Base-by-base conservation (phyloP, 2,888 invertebrate genomes). In the Callinectes sapidus region DNA sequence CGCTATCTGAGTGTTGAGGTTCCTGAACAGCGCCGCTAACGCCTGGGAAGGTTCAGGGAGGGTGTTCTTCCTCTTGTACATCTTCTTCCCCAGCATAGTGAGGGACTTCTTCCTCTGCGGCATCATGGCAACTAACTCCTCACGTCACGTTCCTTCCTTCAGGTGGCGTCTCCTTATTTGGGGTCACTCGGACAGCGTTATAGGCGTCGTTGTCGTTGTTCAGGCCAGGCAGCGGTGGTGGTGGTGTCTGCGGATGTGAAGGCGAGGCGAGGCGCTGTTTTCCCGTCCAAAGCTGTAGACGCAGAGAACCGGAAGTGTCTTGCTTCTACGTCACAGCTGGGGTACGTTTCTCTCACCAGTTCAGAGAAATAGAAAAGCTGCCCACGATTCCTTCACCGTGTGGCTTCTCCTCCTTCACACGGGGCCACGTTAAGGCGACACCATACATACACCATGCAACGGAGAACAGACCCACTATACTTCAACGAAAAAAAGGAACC, bases 31-130 rank as follows among this genome's bases (percentile, higher is more conserved):
- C 3, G 90, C 32, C 23, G 90, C 35, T 16, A 90, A 39, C 42
- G 86, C 39, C 1, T 32, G 32, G 0, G 90, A 90, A n/a, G 90
- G 86, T 39, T 90, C 90, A 23, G 39, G 35, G n/a, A 90, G 54
- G 61, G 86, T 90, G 61, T 61, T 86, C 66, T 86, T 90, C 39
- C 90, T 13, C 28, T 28, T 13, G 18, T 3, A 35, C 0, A 23
- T 14, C 61, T 61, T 55, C 61, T 39, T 86, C 1, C 48, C 28
- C 85, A 85, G 55, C 55, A 10, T 32, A 35, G 54, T 35, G 55
- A 90, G n/a, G 2, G 90, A 90, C 23, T 54, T 32, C 42, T 90
- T 90, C n/a, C 90, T 32, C 6, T 16, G 2, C 10, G 28, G 6
- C 28, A 71, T n/a, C 28, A n/a, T 71, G n/a, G 14, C 55, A n/a